These are phyloP conservation scores for Sebastes dallii DNA, from an alignment of 2,797 vertebrate species.

Conservation along the genomic window DNA sequence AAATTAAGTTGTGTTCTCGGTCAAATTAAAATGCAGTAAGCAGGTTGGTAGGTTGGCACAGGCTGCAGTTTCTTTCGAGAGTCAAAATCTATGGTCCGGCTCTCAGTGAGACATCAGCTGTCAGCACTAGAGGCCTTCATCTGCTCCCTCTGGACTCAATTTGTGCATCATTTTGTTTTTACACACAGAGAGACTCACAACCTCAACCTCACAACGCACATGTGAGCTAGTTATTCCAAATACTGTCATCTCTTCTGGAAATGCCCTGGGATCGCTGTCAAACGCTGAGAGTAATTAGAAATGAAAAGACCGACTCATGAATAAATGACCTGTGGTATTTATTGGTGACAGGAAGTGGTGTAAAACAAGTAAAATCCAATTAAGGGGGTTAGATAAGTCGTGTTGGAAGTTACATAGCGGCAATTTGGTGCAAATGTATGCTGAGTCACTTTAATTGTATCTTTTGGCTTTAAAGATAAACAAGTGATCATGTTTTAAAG, in stretches of 20 bases:
- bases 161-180: conserved; percentile 31
- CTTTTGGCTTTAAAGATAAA: background rate
- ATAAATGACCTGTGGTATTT: background rate
- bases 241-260: background rate
- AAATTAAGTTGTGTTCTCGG: background rate
- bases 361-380: background rate
- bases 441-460: background rate
- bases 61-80: background rate
- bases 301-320: background rate
- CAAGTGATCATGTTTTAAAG: background rate
- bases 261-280: conserved; percentile 11
- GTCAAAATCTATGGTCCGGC: background rate
- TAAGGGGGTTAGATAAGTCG: background rate
- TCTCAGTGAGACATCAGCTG: conserved; percentile 34
- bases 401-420: background rate
- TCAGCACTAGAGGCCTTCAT: conserved; percentile 23
- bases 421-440: background rate
- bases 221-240: background rate
- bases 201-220: background rate
- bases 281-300: conserved; percentile 1
- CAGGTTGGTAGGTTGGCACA: background rate
- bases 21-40: background rate
- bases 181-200: background rate
- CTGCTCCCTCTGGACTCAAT: conserved; percentile 43
- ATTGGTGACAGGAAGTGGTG: background rate